Base-by-base conservation (phyloP, 1,140 invertebrate species). In the Dreissena polymorpha region DNA sequence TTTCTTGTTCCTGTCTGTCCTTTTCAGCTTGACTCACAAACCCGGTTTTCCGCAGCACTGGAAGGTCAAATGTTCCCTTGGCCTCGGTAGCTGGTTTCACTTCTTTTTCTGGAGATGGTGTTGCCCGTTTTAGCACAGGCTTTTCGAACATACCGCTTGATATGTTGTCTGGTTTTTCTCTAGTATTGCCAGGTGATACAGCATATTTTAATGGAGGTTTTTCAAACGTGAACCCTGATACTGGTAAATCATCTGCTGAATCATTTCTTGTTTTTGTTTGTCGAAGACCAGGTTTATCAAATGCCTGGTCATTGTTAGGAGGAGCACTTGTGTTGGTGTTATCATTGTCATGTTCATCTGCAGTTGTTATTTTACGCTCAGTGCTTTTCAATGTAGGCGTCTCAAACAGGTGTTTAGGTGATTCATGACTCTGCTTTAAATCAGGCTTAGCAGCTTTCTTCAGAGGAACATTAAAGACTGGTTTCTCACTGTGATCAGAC, bases 41-140 rank as follows among this genome's bases (percentile, higher is more conserved):
- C 16, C 71, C 79, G 16, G 79, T 73, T 64, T 73, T 73, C 79
- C 79, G 29, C 27, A 81, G 25, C 10, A 60, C 27, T 18, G 79
- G 79, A n/a, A n/a, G 57, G 63, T 81, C 79, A 81, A 81, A 81
- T 3, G 39, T 65, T 29, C 79, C 79, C 73, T 81, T 81, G 49
- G 60, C 68, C 51, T 81, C 79, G 67, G 39, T 65, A 7, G 68
- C 16, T 3, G 53, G 50, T 49, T 81, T 81, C 21, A 51, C 21
- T 25, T 81, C n/a, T n/a, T n/a, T n/a, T n/a, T n/a, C n/a, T n/a
- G n/a, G n/a, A n/a, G n/a, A n/a, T n/a, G n/a, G n/a, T 39, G 69
- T 73, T 63, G 79, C 29, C 67, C 73, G 72, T 70, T 81, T 81
- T 39, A 81, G 67, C 53, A 60, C 53, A 21, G 79, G 79, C 55